Conservation (phyloP, 1,140 invertebrate genomes). For the Ceratina japonica region DNA sequence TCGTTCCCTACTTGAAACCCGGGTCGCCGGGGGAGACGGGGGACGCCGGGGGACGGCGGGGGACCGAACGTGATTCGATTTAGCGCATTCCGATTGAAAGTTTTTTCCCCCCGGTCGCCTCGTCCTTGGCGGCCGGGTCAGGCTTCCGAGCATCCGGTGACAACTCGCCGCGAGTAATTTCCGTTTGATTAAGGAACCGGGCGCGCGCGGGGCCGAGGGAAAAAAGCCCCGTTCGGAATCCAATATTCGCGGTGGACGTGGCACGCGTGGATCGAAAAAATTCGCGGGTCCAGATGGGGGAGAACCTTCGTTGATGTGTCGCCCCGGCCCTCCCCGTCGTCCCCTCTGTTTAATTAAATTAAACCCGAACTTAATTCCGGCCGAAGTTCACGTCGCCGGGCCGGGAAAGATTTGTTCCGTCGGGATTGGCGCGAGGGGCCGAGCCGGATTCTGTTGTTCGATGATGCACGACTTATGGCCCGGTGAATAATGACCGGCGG, state of each 20-base stretch:
- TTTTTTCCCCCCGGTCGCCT: slow-evolving; percentile 62
- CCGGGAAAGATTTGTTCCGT: slow-evolving; percentile 38
- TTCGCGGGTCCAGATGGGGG: not conserved
- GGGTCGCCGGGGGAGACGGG: too few species aligned
- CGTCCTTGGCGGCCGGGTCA: not conserved
- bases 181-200: slow-evolving; percentile 72
- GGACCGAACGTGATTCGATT: slow-evolving; percentile 76
- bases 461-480: slow-evolving; percentile 14
- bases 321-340: not conserved
- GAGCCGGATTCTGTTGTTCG: slow-evolving; percentile 6
- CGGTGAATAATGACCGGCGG: not conserved
- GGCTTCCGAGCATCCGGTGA: slow-evolving; percentile 58
- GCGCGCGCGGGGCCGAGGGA: slow-evolving; percentile 9
- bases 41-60: too few species aligned
- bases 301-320: not conserved
- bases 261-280: slow-evolving; percentile 42
- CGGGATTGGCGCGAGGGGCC: not conserved
- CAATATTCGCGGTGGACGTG: slow-evolving; percentile 63
- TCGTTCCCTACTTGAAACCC: slow-evolving; percentile 32
- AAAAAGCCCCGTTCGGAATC: slow-evolving; percentile 56
- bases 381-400: slow-evolving; percentile 14
- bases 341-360: slow-evolving; percentile 69
- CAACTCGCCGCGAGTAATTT: slow-evolving; percentile 76
- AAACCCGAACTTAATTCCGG: slow-evolving; percentile 67
- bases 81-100: slow-evolving; percentile 76